Percentiles rank a stretch among this genome's conserved stretches.
These are phyloP conservation scores for Temnopleurus reevesii DNA, from an alignment of 53 echinoderm and acorn worm species.

Conservation along the genomic window DNA sequence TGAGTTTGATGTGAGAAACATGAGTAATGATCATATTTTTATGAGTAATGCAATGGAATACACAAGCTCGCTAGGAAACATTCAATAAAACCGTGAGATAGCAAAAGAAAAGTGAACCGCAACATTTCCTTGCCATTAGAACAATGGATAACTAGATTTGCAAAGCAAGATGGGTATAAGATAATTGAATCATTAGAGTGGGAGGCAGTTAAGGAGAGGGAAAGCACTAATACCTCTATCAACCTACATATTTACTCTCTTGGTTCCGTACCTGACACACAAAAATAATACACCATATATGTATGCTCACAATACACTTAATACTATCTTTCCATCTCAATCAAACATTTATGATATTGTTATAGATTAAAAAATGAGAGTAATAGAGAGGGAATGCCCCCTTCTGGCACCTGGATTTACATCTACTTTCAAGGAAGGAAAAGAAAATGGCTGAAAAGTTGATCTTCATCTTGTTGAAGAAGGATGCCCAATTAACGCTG, in stretches of 20 bases:
- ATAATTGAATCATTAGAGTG: neutral
- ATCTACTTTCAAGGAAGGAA: slow-evolving; percentile 45
- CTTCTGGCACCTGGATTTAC: slow-evolving; percentile 14
- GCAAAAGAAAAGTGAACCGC: slow-evolving; percentile 28
- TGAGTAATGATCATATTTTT: no score
- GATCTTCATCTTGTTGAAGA: slow-evolving; percentile 42
- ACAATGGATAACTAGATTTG: slow-evolving; percentile 29
- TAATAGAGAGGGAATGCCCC: neutral
- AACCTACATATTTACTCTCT: neutral
- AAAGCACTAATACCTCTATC: neutral
- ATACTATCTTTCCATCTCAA: neutral
- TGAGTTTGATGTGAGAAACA: no score
- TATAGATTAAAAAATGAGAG: neutral
- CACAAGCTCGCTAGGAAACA: neutral
- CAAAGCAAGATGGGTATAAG: neutral
- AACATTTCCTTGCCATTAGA: slow-evolving; percentile 16
- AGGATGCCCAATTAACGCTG: slow-evolving; percentile 32
- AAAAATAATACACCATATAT: neutral
- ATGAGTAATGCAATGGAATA: neutral
- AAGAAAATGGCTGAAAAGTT: slow-evolving; percentile 24
- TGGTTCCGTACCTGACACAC: neutral
- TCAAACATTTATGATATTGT: neutral
- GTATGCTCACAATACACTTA: neutral
- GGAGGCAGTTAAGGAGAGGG: neutral
- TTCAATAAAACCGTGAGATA: slow-evolving; percentile 13